phyloP scores from a whole-genome alignment of 2,888 invertebrate genomes.

The Hecatera dysodea region DNA sequence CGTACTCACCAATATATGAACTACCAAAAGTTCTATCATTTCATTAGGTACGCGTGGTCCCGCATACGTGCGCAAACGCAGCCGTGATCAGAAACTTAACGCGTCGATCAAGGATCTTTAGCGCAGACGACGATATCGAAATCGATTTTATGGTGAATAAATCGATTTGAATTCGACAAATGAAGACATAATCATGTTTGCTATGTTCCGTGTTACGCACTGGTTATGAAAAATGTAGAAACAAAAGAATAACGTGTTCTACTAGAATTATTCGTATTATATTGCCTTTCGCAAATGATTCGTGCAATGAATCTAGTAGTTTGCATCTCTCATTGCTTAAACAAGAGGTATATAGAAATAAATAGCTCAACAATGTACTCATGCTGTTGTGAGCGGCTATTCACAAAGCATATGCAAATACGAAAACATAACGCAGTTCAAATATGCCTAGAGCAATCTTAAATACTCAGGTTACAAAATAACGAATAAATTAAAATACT shows the following conservation, averaged over 20 bases:
- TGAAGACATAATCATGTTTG: slow-evolving; percentile 39
- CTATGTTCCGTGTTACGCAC: slow-evolving; percentile 38
- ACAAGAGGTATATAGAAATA: slow-evolving; percentile 5
- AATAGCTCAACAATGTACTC: slow-evolving; percentile 13
- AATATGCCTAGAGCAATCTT: slow-evolving; percentile 6
- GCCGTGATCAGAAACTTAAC: slow-evolving; percentile 73
- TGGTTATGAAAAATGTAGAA: slow-evolving; percentile 40
- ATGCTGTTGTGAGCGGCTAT: background rate
- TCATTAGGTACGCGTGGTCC: slow-evolving; percentile 46
- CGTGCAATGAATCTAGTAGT: slow-evolving; percentile 19
- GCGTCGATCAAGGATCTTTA: slow-evolving; percentile 67
- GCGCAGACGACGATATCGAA: slow-evolving; percentile 47
- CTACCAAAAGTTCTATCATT: slow-evolving; percentile 51
- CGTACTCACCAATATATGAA: slow-evolving; percentile 11
- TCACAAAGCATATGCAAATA: slow-evolving; percentile 8
- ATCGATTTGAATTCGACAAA: slow-evolving; percentile 50
- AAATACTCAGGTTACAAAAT: slow-evolving; percentile 20
- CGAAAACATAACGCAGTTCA: slow-evolving; percentile 21
- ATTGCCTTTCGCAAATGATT: slow-evolving; percentile 34
- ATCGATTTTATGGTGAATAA: slow-evolving; percentile 58
- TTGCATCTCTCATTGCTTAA: slow-evolving; percentile 11
- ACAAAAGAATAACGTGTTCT: slow-evolving; percentile 6
- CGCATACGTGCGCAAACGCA: slow-evolving; percentile 66
- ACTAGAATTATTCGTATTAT: slow-evolving; percentile 13
- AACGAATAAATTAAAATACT: slow-evolving; percentile 35